Base-by-base conservation (phyloP, 2,888 invertebrate species). In the Acronicta leporina region DNA sequence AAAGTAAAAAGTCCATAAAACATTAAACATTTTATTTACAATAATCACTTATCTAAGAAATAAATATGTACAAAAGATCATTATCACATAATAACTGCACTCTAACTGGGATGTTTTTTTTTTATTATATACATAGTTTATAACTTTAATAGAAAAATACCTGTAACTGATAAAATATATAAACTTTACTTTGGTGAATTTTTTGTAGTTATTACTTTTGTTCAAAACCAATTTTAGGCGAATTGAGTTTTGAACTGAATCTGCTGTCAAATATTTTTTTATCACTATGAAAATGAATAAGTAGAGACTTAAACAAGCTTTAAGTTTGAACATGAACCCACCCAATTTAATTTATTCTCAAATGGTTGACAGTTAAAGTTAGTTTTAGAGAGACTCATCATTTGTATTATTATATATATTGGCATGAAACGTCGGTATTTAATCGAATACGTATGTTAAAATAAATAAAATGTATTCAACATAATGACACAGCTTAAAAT, bases 21-120 rank as follows among this genome's bases (percentile, higher is more conserved):
- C 78, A 80, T 80, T 75, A 81, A 86, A 87, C 79, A 79, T 83
- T 84, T 85, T 90, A 89, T 87, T 89, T 87, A 88, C 84, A 87
- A 83, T 79, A 76, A 75, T 80, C 60, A 75, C 76, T 80, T 84
- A 84, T 78, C 33, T 33, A 80, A 69, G 66, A 67, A 89, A 87
- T 86, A 88, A 88, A 87, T 88, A 90, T 88, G 76, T 90, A 89
- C 86, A 89, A 88, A 85, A 87, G 66, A 74, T 79, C 63, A 79
- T 71, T 85, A 86, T 85, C 84, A 86, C 85, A 85, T 80, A 71
- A 57, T 68, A 81, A 84, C 83, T 85, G 82, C 61, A 57, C 49
- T 65, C 42, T 51, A 40, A 27, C 27, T 10, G 42, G 20, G 46
- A 47, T 11, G 8, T 56, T 69, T 59, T 51, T 51, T 15, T 27